Evolutionary conservation across 2,888 invertebrate species (phyloP), one percentile per base, ranked within the genome.

Genomic region (Andrena marginata): DNA sequence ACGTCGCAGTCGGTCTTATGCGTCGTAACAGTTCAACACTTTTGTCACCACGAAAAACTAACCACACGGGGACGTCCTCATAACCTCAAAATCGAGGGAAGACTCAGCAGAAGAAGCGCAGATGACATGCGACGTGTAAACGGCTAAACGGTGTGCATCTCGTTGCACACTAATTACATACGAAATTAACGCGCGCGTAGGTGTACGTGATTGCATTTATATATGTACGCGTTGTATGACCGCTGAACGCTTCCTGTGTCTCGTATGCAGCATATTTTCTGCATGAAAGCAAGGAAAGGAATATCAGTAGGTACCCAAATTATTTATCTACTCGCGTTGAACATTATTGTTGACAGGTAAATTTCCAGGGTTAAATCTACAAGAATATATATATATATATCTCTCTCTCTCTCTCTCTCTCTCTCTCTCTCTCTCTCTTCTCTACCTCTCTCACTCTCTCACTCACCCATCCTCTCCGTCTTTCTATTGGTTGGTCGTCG

Each of bases 41-140:
- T 48, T 73, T 35, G 3, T 26, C 31, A 26, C 13, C 54, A 35
- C 29, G 60, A 54, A 23, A 49, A 1, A 8, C 20, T 67, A 42
- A 63, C 13, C 63, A 63, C 23, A 35, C 6, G 16, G 54, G 29
- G 4, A 29, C 20, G 23, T 62, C 26, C 26, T 10, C 68, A 59
- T 77, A 80, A 68, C 78, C 48, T 64, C 51, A 62, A 80, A 64
- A 54, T 33, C 16, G 35, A 16, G 23, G 26, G 42, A 23, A 64
- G 59, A 26, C 13, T 10, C 8, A 31, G 29, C 23, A 20, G 60
- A 23, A 2, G 56, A 62, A 42, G 33, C 29, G 70, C 26, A 77
- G 81, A 77, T 84, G 73, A 86, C 73, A 86, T 49, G 31, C 71
- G 10, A 71, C 56, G 42, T 42, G 49, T 74, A 67, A 71, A 85